These are phyloP conservation scores for Hydractinia echinata DNA, from an alignment of 30 jellyfish, hydroid and myxozoan genomes.

Conservation along the genomic window DNA sequence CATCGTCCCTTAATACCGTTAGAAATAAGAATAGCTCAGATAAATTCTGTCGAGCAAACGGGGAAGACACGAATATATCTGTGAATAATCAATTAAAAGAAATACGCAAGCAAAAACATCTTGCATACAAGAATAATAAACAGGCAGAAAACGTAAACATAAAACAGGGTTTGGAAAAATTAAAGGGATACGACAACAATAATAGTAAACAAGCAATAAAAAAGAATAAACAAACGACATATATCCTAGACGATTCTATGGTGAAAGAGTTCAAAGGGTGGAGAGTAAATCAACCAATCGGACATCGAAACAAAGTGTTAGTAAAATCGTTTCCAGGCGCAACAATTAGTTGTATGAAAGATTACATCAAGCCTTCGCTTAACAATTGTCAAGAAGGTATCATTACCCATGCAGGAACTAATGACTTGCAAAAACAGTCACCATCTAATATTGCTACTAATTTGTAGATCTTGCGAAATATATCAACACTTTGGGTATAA, in stretches of 20 bases:
- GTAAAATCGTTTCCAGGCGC: constrained; percentile 13
- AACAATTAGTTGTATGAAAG: constrained; percentile 4
- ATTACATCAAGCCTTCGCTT: constrained; percentile 6
- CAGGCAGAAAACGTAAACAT: no score
- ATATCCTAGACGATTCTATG: no score
- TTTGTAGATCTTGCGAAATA: constrained; percentile 9
- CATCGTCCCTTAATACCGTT: not conserved
- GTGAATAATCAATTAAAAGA: constrained; percentile 5
- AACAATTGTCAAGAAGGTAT: not conserved
- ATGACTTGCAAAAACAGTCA: no score
- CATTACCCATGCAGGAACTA: no score
- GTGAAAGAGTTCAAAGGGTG: no score
- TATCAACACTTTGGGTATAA: constrained; percentile 1
- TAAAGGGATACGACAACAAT: no score
- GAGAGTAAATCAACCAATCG: no score
- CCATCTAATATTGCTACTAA: not conserved
- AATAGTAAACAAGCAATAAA: no score
- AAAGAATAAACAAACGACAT: no score
- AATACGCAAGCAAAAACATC: not conserved
- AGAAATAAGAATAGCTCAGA: not conserved
- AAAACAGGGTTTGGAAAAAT: no score
- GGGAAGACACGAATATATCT: constrained; percentile 5
- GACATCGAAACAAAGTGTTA: constrained; percentile 8
- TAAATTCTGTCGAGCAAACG: not conserved
- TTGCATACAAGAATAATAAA: no score